Conservation (phyloP, 2,797 vertebrate genomes). For the Oophaga sylvatica region DNA sequence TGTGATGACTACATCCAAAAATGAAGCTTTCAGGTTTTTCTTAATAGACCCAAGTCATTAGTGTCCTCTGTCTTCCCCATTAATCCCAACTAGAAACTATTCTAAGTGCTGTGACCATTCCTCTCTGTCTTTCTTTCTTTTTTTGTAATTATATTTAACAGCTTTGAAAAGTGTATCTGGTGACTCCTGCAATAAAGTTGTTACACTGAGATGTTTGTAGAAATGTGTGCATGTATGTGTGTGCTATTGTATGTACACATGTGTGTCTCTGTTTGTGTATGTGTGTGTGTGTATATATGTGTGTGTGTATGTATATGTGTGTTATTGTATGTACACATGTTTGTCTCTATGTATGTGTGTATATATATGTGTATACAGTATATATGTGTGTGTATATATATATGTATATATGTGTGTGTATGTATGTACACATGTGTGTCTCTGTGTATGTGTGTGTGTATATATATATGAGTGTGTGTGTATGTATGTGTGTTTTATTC, state of each 20-base stretch:
- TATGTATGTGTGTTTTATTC: background rate
- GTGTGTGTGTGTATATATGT: background rate
- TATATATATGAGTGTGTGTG: background rate
- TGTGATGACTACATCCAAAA: slow-evolving; percentile 24
- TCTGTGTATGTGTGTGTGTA: background rate
- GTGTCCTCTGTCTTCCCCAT: slow-evolving; percentile 32
- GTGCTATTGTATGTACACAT: background rate
- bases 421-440: background rate
- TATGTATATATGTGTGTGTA: background rate
- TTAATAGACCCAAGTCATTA: slow-evolving; percentile 34
- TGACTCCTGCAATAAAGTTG: background rate
- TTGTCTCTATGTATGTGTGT: background rate
- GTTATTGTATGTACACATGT: background rate
- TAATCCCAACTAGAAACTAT: background rate
- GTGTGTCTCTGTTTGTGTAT: background rate
- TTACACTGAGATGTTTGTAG: background rate
- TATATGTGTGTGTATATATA: background rate
- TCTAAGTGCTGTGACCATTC: background rate
- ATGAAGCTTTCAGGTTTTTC: slow-evolving; percentile 6
- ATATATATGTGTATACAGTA: background rate
- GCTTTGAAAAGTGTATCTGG: slow-evolving; percentile 11
- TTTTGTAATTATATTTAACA: background rate
- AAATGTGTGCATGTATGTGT: background rate
- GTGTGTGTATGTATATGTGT: background rate
- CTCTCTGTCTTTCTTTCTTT: background rate